A percentile compares a stretch with the other conserved stretches of the same genome.
Evolutionary conservation across 2,113 vertebrate genomes (phyloP).

Genomic region (Hydrochoerus hydrochaeris): DNA sequence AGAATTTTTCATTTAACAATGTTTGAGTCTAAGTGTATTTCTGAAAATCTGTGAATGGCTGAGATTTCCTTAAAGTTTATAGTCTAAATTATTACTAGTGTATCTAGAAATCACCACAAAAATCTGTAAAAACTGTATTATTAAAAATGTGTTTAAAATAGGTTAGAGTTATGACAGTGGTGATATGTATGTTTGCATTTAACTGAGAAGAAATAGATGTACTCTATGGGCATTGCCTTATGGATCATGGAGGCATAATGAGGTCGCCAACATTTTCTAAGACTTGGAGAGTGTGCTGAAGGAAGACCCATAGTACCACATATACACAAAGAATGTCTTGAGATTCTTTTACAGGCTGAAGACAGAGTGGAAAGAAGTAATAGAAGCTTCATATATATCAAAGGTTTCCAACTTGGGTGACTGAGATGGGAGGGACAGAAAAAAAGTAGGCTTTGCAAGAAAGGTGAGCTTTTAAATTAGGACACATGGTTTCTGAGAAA

Average conservation of each 20-base stretch:
- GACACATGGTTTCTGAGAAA: neutral
- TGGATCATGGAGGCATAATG: neutral
- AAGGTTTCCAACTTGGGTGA: neutral
- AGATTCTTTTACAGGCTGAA: neutral
- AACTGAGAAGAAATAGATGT: neutral
- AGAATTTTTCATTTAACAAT: constrained; percentile 15
- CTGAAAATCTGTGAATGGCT: constrained; percentile 2
- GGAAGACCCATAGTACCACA: neutral
- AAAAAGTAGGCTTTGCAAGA: neutral
- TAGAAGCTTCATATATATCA: neutral
- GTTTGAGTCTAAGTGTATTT: neutral
- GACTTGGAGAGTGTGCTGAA: neutral
- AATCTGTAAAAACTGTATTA: neutral
- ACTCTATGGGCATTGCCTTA: neutral
- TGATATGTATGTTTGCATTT: neutral
- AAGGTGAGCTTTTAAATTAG: neutral
- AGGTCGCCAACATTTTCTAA: neutral
- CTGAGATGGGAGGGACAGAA: neutral
- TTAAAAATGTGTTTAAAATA: neutral
- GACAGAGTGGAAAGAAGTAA: neutral
- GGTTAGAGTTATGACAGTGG: neutral
- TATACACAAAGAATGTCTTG: neutral
- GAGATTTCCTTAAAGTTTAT: neutral
- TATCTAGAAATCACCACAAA: neutral
- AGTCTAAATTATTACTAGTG: neutral